Evolutionary conservation across 2,797 vertebrate species (phyloP).

Genomic region (Sciaenops ocellatus): DNA sequence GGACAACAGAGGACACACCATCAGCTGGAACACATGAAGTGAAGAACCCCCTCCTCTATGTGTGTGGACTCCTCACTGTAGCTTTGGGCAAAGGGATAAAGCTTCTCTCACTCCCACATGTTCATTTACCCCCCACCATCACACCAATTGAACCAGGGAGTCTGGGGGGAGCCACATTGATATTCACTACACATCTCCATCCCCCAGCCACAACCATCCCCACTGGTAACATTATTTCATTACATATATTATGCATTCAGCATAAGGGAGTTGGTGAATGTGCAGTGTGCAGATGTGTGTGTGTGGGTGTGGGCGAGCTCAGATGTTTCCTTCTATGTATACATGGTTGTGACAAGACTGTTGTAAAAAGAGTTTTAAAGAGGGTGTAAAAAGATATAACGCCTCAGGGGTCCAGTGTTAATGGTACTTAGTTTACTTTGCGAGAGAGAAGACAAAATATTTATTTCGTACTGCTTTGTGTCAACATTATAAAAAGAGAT

Average conservation of each 20-base stretch:
- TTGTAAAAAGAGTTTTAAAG: conserved; percentile 80
- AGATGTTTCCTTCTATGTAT: conserved; percentile 79
- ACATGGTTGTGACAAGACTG: conserved; percentile 81
- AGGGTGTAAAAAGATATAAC: conserved; percentile 73
- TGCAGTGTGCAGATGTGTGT: conserved; percentile 74
- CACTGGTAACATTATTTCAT: conserved; percentile 90
- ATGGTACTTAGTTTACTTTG: conserved; percentile 80
- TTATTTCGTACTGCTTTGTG: conserved; percentile 75
- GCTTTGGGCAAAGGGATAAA: conserved; percentile 86
- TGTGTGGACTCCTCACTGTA: conserved; percentile 76
- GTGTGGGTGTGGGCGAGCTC: conserved; percentile 76
- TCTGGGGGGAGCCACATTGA: conserved; percentile 83
- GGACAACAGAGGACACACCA: conserved; percentile 40
- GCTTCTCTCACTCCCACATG: conserved; percentile 80
- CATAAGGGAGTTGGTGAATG: conserved; percentile 81
- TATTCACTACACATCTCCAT: conserved; percentile 84
- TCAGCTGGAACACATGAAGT: conserved; percentile 56
- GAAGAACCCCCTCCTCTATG: conserved; percentile 64
- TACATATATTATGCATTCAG: conserved; percentile 91
- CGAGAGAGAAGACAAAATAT: conserved; percentile 77
- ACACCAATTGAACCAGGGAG: conserved; percentile 84
- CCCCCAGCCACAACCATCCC: conserved; percentile 83
- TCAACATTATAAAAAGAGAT: conserved; percentile 70
- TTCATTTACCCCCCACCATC: conserved; percentile 89
- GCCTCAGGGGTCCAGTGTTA: conserved; percentile 73